A percentile compares a stretch with the other conserved stretches of the same genome.
phyloP scores from a whole-genome alignment of 2,113 vertebrate species.

The Menidia beryllina region DNA sequence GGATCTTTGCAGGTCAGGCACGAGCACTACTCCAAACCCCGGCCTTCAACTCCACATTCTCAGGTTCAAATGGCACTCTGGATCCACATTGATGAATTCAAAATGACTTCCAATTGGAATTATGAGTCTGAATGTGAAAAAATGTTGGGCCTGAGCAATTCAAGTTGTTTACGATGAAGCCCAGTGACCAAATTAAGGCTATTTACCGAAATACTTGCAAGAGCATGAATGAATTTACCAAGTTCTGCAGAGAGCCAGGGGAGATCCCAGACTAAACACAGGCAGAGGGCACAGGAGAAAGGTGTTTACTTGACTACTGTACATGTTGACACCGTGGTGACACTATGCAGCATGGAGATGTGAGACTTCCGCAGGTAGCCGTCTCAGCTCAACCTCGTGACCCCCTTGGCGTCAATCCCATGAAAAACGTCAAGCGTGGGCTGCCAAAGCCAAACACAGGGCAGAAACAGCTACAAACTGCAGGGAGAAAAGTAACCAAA shows the following conservation, averaged over 20 bases:
- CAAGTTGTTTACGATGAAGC: conserved; percentile 33
- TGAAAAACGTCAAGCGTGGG: conserved; percentile 40
- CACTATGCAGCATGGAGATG: conserved; percentile 53
- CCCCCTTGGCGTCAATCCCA: conserved; percentile 42
- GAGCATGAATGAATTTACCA: conserved; percentile 14
- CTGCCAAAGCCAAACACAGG: conserved; percentile 64
- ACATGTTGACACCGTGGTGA: conserved; percentile 64
- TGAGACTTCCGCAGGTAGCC: conserved; percentile 73
- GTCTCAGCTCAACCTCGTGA: conserved; percentile 52
- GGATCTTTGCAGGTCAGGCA: conserved; percentile 81
- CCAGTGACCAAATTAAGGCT: conserved; percentile 21
- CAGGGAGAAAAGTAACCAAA: conserved; percentile 74
- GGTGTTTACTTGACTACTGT: conserved; percentile 59
- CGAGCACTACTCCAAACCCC: background rate
- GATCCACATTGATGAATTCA: background rate
- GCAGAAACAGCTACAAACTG: conserved; percentile 71
- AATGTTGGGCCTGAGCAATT: conserved; percentile 11
- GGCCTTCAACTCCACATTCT: background rate
- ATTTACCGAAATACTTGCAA: conserved; percentile 21
- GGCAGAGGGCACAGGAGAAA: conserved; percentile 25
- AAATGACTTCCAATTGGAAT: conserved; percentile 26
- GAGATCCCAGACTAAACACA: conserved; percentile 30
- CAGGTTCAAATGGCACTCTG: conserved; percentile 24
- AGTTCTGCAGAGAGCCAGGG: conserved; percentile 37
- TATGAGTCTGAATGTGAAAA: conserved; percentile 14